These are phyloP conservation scores for Leptonema lineaticorne DNA, from an alignment of 1,140 invertebrate species.

Conservation along the genomic window DNA sequence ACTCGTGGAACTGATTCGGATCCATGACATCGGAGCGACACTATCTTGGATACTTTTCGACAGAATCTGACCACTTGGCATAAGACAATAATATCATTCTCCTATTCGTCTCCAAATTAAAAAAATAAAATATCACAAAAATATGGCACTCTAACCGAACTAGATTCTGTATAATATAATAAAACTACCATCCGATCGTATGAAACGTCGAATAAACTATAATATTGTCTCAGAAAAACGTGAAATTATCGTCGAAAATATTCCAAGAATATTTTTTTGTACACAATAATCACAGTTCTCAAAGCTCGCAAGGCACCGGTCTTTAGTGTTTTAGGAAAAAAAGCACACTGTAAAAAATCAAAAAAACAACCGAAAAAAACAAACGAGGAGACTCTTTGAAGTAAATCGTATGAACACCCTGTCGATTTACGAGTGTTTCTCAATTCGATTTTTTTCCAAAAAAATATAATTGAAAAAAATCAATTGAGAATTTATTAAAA, in stretches of 20 bases:
- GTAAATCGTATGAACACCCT: not conserved
- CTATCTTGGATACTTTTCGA: slow-evolving; percentile 4
- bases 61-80: too few relatives aligned
- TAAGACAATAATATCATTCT: not conserved
- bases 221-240: too few relatives aligned
- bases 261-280: not conserved
- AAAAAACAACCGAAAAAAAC: slow-evolving; percentile 1
- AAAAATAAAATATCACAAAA: not conserved
- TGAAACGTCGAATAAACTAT: too few relatives aligned
- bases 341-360: slow-evolving; percentile 6
- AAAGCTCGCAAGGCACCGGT: not conserved
- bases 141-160: not conserved
- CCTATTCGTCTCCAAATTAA: not conserved
- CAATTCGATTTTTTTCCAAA: not conserved
- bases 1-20: slow-evolving; percentile 53
- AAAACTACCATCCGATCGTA: too few relatives aligned
- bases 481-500: not conserved
- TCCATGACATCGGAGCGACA: slow-evolving; percentile 44
- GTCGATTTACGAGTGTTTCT: not conserved
- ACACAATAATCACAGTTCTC: not conserved
- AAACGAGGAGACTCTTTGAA: slow-evolving; percentile 14
- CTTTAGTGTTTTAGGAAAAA: too few relatives aligned
- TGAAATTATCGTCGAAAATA: too few relatives aligned
- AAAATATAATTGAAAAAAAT: not conserved
- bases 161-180: too few relatives aligned